These are phyloP conservation scores for Pemphredon lugubris DNA, from an alignment of 2,888 invertebrate genomes.

Conservation along the genomic window DNA sequence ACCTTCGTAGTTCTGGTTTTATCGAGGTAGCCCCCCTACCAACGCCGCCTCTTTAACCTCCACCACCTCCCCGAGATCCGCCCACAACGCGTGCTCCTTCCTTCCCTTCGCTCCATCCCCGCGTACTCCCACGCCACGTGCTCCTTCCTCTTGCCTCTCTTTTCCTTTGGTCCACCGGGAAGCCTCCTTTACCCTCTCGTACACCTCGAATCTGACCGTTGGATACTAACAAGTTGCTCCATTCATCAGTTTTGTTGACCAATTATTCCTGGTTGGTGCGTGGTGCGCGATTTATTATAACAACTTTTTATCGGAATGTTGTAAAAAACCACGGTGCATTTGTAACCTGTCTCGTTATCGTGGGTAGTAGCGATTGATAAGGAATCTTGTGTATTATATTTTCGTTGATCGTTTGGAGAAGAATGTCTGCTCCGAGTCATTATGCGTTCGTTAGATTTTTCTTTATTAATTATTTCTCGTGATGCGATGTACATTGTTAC, in stretches of 20 bases:
- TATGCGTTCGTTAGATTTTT: too few relatives aligned
- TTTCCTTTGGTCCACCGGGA: conserved; percentile 56
- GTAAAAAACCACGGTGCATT: too few relatives aligned
- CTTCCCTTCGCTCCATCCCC: conserved; percentile 70
- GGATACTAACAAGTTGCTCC: conserved; percentile 38
- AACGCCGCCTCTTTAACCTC: conserved; percentile 79
- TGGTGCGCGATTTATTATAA: not conserved
- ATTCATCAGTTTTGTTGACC: conserved; percentile 35
- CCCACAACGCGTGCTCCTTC: conserved; percentile 78
- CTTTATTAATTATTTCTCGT: too few relatives aligned
- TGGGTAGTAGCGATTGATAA: too few relatives aligned
- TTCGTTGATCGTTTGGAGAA: too few relatives aligned
- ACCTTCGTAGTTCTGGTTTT: conserved; percentile 64
- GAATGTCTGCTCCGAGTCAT: too few relatives aligned
- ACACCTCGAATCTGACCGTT: conserved; percentile 35
- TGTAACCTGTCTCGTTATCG: too few relatives aligned
- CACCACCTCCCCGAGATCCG: conserved; percentile 78
- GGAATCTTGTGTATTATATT: too few relatives aligned
- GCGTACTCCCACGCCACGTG: conserved; percentile 76
- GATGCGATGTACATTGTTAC: too few relatives aligned
- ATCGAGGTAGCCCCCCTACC: conserved; percentile 69
- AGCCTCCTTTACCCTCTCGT: conserved; percentile 38
- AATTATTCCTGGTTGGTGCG: not conserved
- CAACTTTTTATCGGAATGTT: not conserved
- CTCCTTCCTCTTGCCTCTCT: conserved; percentile 55